Evolutionary conservation across 2,888 invertebrate species (phyloP).

Genomic region (Lasiommata megera): DNA sequence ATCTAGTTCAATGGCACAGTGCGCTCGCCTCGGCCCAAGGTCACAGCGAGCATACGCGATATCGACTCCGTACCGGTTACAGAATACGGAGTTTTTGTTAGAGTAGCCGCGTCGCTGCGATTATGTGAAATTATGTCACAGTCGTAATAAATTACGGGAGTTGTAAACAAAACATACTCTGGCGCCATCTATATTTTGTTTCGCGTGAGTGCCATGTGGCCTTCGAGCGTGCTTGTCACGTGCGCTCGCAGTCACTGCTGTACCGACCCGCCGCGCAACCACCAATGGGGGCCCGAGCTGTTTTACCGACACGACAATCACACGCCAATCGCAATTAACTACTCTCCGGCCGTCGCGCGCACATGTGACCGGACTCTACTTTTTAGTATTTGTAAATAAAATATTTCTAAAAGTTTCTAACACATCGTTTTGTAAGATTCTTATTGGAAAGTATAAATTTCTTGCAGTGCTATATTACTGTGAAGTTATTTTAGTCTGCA

Average conservation of each 20-base stretch:
- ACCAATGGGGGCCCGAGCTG: slow-evolving; percentile 48
- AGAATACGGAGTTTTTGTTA: slow-evolving; percentile 34
- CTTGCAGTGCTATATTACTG: slow-evolving; percentile 19
- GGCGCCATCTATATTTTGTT: slow-evolving; percentile 51
- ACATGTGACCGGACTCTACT: slow-evolving; percentile 66
- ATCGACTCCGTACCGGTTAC: slow-evolving; percentile 24
- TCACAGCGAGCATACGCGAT: slow-evolving; percentile 18
- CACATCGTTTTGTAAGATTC: background rate
- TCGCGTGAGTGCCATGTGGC: slow-evolving; percentile 32
- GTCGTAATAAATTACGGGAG: slow-evolving; percentile 33
- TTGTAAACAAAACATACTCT: slow-evolving; percentile 54
- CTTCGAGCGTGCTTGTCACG: slow-evolving; percentile 52
- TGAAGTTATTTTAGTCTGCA: slow-evolving; percentile 33
- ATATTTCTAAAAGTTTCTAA: slow-evolving; percentile 27
- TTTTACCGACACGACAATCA: slow-evolving; percentile 41
- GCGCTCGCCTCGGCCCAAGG: slow-evolving; percentile 24
- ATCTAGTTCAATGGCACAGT: slow-evolving; percentile 22
- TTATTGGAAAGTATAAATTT: background rate
- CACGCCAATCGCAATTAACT: slow-evolving; percentile 54
- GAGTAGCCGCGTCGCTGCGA: slow-evolving; percentile 33
- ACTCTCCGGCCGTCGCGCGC: slow-evolving; percentile 54
- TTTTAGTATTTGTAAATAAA: slow-evolving; percentile 26
- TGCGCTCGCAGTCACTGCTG: slow-evolving; percentile 48
- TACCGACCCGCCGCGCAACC: slow-evolving; percentile 40
- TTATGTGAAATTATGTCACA: slow-evolving; percentile 67